Base-by-base conservation (phyloP, 1,140 invertebrate species). In the Cotesia typhae region DNA sequence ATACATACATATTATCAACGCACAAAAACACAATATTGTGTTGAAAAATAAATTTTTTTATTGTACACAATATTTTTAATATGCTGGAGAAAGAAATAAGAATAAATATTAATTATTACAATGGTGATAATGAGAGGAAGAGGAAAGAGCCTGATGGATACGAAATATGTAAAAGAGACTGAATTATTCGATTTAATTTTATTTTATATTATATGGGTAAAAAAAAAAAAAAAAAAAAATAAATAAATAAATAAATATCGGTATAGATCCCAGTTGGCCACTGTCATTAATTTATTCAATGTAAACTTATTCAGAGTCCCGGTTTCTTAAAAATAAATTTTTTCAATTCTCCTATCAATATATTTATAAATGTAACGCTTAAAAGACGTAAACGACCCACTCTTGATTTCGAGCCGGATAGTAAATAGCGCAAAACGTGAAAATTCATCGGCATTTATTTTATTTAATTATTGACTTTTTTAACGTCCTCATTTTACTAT, bases 361-460 rank as follows among this genome's bases (percentile, higher is more conserved):
- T 47, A 47, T 47, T 9, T 47, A 9, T 47, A 47, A 47, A 47
- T 47, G 10, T 47, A 9, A 47, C 10, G 67, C 60, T 60, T 72
- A 47, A 73, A 67, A 72, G 74, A 60, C 51, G 77, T 77, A 75
- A 67, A 77, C 70, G 75, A 76, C 73, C 77, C 79, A 83, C 81
- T 85, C 80, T 85, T 84, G 78, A 75, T 83, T 83, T 84, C 83
- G 70, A 72, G 47, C 74, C 75, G 67, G 75, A 77, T 79, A 73
- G 65, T 74, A 77, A 76, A 73, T 77, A 77, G 76, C 72, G 76
- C 78, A 74, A 76, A 79, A 76, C 75, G 64, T 66, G 37, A 61
- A 57, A 59, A 38, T 12, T 36, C 9, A 68, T 9, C 47, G 64
- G n/a, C 20, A 17, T 12, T 51, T 38, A 28, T 28, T 59, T 59